These are phyloP conservation scores for Cristatella mucedo DNA, from an alignment of 2,888 invertebrate genomes.

Conservation along the genomic window DNA sequence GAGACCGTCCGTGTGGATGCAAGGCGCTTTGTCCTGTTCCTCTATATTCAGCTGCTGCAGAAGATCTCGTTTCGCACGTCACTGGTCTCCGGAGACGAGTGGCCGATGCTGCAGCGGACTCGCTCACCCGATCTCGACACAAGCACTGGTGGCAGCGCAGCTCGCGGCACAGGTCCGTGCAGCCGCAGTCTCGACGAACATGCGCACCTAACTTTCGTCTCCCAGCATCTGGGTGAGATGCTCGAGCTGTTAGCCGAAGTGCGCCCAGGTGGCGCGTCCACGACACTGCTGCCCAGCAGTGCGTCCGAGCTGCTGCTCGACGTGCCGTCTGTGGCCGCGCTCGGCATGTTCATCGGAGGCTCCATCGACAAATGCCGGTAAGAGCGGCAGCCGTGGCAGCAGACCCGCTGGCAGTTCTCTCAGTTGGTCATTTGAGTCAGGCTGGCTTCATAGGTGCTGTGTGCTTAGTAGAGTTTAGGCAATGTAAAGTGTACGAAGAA, in stretches of 20 bases:
- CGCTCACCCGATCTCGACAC: slow-evolving; percentile 28
- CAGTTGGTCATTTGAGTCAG: no score
- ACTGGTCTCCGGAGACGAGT: slow-evolving; percentile 35
- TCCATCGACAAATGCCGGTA: no score
- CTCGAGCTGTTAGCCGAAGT: slow-evolving; percentile 33
- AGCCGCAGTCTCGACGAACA: slow-evolving; percentile 30
- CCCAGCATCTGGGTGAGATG: slow-evolving; percentile 32
- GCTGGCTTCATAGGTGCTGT: no score
- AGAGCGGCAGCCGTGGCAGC: no score
- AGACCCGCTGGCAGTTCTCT: no score
- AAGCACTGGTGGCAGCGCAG: slow-evolving; percentile 19
- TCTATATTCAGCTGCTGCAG: slow-evolving; percentile 37
- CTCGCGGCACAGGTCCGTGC: no score
- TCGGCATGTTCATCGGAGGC: slow-evolving; percentile 31
- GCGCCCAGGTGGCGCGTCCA: slow-evolving; percentile 15
- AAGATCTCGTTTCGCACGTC: slow-evolving; percentile 36
- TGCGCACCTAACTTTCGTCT: slow-evolving; percentile 33
- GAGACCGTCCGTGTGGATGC: slow-evolving; percentile 20
- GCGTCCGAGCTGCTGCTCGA: slow-evolving; percentile 19
- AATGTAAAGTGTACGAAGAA: no score
- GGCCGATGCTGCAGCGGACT: slow-evolving; percentile 28
- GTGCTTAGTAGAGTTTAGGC: no score
- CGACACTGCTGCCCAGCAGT: no score
- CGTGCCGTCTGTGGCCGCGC: slow-evolving; percentile 28
- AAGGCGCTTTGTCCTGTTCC: slow-evolving; percentile 33